These are phyloP conservation scores for Spilogale gracilis DNA, from an alignment of 2,113 vertebrate genomes.

Conservation along the genomic window DNA sequence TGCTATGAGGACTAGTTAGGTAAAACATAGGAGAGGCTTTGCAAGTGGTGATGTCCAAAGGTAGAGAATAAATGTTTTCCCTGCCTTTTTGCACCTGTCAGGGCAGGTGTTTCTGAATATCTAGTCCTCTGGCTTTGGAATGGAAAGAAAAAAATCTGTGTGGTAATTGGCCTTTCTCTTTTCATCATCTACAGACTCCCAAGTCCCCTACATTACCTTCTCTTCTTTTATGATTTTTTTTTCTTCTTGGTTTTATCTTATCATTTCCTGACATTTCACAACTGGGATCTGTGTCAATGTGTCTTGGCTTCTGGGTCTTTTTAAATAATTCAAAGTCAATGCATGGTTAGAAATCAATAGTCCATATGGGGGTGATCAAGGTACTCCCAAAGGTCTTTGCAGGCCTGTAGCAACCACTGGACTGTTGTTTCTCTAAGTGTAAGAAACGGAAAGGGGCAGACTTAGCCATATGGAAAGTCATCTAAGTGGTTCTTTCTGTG, in stretches of 20 bases:
- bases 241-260: conserved; percentile 29
- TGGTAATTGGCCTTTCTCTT: neutral
- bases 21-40: neutral
- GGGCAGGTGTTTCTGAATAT: neutral
- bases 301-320: conserved; percentile 42
- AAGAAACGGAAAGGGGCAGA: neutral
- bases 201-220: neutral
- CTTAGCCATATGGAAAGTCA: conserved; percentile 23
- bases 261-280: neutral
- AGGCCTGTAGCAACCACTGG: neutral
- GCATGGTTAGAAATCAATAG: neutral
- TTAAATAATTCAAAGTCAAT: conserved; percentile 10
- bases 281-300: conserved; percentile 14
- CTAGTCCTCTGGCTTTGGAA: neutral
- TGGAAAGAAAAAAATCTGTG: neutral
- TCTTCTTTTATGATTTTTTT: neutral
- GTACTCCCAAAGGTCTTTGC: neutral
- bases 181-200: neutral
- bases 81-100: neutral
- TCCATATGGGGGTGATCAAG: neutral
- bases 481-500: neutral
- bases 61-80: neutral
- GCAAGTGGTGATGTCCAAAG: neutral
- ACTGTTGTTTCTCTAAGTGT: neutral
- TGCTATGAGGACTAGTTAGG: neutral